A percentile compares a stretch with the other conserved stretches of the same genome.
Evolutionary conservation across 92 coral and sea anemone genomes (phyloP).

Genomic region (Palythoa grandis): DNA sequence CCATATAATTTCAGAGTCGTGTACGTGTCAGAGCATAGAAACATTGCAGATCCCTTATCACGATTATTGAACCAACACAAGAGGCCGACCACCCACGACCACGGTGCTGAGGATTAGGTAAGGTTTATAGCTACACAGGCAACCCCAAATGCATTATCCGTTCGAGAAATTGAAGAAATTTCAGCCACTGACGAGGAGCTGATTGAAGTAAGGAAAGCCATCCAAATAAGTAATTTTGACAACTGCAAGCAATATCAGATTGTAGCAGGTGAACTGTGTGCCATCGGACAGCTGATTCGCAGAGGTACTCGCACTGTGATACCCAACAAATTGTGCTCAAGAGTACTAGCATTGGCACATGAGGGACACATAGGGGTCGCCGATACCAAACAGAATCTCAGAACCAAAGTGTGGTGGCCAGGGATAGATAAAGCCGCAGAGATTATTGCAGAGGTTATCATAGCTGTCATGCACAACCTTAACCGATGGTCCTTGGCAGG

Average conservation of each 20-base stretch:
- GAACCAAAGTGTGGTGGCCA: slow-evolving; percentile 70
- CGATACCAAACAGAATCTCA: slow-evolving; percentile 58
- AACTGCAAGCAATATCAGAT: slow-evolving; percentile 16
- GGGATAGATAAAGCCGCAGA: slow-evolving; percentile 64
- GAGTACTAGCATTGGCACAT: slow-evolving; percentile 37
- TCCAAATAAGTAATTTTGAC: background rate
- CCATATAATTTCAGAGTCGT: slow-evolving; percentile 18
- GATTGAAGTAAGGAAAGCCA: background rate
- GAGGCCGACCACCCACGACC: background rate
- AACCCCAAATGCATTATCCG: background rate
- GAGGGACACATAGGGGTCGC: slow-evolving; percentile 54
- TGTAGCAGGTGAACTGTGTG: slow-evolving; percentile 48
- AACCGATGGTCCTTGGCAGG: slow-evolving; percentile 61
- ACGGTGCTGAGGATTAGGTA: background rate
- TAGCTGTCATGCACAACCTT: slow-evolving; percentile 59
- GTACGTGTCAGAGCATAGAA: background rate
- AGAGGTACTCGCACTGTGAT: slow-evolving; percentile 48
- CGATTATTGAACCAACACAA: background rate
- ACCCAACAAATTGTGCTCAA: slow-evolving; percentile 25
- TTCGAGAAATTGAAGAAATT: background rate
- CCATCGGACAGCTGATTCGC: slow-evolving; percentile 39
- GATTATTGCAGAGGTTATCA: slow-evolving; percentile 50
- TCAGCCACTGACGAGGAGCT: background rate
- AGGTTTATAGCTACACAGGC: background rate
- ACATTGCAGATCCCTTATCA: slow-evolving; percentile 21